These are phyloP conservation scores for Platyrinchus mystaceus DNA, from an alignment of 2,797 vertebrate species.

Conservation along the genomic window DNA sequence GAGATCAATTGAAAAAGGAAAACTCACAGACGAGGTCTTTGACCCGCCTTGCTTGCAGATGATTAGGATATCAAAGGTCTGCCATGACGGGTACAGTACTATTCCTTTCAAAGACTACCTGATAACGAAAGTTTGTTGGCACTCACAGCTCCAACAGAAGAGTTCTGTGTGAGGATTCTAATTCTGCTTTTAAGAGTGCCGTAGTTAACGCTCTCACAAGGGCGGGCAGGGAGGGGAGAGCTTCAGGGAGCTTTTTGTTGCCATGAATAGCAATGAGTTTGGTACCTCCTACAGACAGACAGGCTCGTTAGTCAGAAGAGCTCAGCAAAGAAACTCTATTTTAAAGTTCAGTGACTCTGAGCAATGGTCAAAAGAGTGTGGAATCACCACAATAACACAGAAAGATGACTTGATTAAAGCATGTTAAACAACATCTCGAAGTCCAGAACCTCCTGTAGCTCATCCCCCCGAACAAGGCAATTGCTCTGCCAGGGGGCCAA, in stretches of 20 bases:
- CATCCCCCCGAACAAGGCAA: background rate
- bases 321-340: background rate
- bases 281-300: background rate
- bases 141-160: background rate
- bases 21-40: background rate
- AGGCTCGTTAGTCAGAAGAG: background rate
- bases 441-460: background rate
- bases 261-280: background rate
- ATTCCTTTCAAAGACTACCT: background rate
- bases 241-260: background rate
- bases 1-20: background rate
- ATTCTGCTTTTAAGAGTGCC: background rate
- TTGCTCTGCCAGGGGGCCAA: background rate
- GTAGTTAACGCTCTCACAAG: background rate
- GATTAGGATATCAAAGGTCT: background rate
- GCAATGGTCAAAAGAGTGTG: background rate
- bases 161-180: background rate
- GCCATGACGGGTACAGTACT: background rate
- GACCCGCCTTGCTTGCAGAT: background rate
- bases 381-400: background rate
- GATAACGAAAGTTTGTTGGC: background rate
- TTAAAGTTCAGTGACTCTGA: background rate
- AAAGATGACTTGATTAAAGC: background rate
- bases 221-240: background rate
- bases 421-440: rapidly evolving